These are phyloP conservation scores for Ranitomeya variabilis DNA, from an alignment of 2,113 vertebrate species.

Conservation along the genomic window DNA sequence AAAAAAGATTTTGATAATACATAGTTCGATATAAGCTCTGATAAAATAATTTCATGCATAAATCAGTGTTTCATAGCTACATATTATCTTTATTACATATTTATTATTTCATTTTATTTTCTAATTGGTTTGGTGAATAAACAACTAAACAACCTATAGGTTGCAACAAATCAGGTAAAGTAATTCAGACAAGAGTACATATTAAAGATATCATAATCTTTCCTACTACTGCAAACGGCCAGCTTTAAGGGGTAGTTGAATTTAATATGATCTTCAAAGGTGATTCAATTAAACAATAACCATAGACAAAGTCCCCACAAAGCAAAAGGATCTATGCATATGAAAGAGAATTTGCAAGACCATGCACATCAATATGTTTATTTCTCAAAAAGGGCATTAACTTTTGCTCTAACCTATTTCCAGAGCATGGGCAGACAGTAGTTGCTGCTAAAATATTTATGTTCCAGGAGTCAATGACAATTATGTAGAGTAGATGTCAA, in stretches of 20 bases:
- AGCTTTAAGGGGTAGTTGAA: neutral
- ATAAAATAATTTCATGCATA: too few species aligned
- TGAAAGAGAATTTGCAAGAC: neutral
- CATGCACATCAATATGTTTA: neutral
- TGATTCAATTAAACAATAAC: neutral
- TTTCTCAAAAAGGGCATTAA: neutral
- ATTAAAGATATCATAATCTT: neutral
- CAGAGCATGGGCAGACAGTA: neutral
- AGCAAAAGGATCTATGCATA: neutral
- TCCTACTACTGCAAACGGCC: neutral
- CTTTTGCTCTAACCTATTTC: neutral
- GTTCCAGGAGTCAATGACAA: constrained; percentile 5
- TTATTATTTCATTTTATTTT: too few species aligned
- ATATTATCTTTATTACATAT: too few species aligned
- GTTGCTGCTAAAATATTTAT: neutral
- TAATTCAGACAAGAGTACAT: neutral
- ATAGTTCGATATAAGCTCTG: too few species aligned
- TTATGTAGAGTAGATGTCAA: constrained; percentile 11
- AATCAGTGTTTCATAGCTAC: too few species aligned
- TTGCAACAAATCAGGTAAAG: neutral
- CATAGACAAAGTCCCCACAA: neutral
- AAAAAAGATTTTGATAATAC: neutral
- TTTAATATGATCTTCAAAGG: neutral
- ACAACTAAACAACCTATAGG: neutral
- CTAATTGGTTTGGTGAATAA: too few species aligned